Percentiles rank a stretch among this genome's conserved stretches.
Conservation (phyloP, 2,797 vertebrate species). For the Gymnothorax reevesii region DNA sequence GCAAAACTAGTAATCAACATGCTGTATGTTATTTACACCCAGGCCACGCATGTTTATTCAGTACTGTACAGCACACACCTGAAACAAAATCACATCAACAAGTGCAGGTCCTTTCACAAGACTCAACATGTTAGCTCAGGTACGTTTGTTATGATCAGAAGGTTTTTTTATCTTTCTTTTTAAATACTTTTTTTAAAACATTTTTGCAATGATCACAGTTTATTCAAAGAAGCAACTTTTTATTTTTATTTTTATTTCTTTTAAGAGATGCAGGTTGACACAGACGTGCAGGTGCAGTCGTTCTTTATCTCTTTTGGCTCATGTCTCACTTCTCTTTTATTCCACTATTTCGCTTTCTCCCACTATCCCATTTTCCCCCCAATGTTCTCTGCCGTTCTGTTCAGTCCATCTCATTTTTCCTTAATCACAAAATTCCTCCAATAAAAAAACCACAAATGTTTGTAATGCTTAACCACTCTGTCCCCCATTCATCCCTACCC, state of each 20-base stretch:
- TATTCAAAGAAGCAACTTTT: constrained; percentile 76
- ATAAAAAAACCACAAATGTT: neutral
- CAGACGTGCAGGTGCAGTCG: constrained; percentile 80
- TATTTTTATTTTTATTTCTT: constrained; percentile 71
- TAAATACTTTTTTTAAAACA: constrained; percentile 60
- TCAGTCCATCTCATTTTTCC: neutral
- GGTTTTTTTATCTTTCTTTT: constrained; percentile 55
- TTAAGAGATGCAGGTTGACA: constrained; percentile 81
- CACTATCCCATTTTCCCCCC: neutral
- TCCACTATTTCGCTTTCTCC: neutral
- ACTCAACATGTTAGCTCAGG: constrained; percentile 72
- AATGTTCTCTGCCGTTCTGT: neutral
- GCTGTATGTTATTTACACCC: constrained; percentile 95
- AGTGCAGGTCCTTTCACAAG: constrained; percentile 80
- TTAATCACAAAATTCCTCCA: neutral
- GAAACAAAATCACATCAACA: constrained; percentile 83
- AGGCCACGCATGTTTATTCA: constrained; percentile 84
- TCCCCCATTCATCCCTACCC: neutral
- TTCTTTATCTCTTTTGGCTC: constrained; percentile 71
- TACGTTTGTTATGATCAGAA: constrained; percentile 64
- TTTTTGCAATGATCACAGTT: constrained; percentile 73
- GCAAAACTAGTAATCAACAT: constrained; percentile 96
- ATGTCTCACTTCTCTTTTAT: constrained; percentile 63
- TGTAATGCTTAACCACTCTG: neutral
- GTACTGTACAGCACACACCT: constrained; percentile 85